Conservation (phyloP, 2,888 invertebrate genomes). For the Oscheius onirici region DNA sequence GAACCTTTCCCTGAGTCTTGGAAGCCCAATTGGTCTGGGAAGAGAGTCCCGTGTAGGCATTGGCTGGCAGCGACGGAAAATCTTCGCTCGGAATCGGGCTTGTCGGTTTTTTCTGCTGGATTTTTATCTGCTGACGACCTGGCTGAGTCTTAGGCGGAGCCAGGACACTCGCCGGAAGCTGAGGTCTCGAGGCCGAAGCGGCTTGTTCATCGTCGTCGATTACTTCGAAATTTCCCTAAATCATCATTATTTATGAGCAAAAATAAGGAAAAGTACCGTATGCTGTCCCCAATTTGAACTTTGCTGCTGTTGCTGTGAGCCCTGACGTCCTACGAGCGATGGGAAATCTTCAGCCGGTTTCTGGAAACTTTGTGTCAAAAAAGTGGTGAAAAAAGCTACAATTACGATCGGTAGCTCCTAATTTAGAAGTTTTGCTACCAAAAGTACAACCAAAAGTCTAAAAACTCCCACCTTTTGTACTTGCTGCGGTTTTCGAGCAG, state of each 20-base stretch:
- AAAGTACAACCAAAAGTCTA: too few relatives aligned
- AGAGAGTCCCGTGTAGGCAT: background rate
- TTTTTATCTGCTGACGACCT: background rate
- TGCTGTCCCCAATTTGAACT: conserved; percentile 32
- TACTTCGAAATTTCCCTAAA: conserved; percentile 34
- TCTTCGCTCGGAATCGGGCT: conserved; percentile 24
- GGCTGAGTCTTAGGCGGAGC: background rate
- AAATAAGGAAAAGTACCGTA: conserved; percentile 30
- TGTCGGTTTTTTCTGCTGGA: conserved; percentile 8
- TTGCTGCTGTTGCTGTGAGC: conserved; percentile 12
- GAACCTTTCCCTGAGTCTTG: conserved; percentile 10
- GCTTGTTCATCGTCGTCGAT: conserved; percentile 39
- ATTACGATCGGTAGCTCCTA: too few relatives aligned
- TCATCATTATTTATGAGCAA: background rate
- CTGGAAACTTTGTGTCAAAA: conserved; percentile 16
- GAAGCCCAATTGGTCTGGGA: conserved; percentile 16
- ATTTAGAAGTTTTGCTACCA: too few relatives aligned
- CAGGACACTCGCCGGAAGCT: conserved; percentile 1
- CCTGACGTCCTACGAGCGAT: conserved; percentile 34
- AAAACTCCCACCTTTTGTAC: background rate
- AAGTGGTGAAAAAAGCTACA: too few relatives aligned
- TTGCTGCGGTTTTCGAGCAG: background rate
- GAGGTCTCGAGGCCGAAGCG: conserved; percentile 21
- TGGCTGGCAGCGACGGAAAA: conserved; percentile 31
- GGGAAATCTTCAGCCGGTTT: conserved; percentile 45